Evolutionary conservation across 2,888 invertebrate genomes (phyloP).

Genomic region (Acanthacorydalis orientalis): DNA sequence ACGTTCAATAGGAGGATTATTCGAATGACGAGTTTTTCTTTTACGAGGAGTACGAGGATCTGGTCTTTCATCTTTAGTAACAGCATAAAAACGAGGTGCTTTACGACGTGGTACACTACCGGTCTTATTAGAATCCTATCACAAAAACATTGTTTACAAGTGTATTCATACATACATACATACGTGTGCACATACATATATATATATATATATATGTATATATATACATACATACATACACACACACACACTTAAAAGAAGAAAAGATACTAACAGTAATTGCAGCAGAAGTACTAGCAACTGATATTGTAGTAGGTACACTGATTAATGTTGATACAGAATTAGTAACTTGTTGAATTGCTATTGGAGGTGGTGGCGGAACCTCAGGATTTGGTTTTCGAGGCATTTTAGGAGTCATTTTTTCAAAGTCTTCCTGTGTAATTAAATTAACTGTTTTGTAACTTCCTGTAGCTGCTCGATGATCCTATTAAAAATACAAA

Average conservation of each 20-base stretch:
- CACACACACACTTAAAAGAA: background rate
- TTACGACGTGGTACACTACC: constrained; percentile 24
- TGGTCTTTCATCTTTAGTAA: constrained; percentile 58
- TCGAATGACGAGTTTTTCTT: constrained; percentile 80
- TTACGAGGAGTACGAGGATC: constrained; percentile 60
- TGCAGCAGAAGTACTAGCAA: too few relatives aligned
- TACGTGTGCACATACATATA: too few relatives aligned
- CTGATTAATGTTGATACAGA: background rate
- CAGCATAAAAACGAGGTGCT: constrained; percentile 85
- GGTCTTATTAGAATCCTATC: background rate
- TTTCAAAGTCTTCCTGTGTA: constrained; percentile 75
- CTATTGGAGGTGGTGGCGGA: constrained; percentile 67
- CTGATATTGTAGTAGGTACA: background rate
- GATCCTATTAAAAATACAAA: constrained; percentile 19
- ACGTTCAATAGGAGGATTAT: constrained; percentile 85
- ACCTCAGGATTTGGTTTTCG: constrained; percentile 53
- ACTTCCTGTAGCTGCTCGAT: constrained; percentile 31
- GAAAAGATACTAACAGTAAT: background rate
- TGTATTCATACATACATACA: too few relatives aligned
- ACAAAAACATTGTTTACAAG: background rate
- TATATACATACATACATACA: too few relatives aligned
- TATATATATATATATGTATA: too few relatives aligned
- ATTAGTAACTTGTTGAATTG: constrained; percentile 12
- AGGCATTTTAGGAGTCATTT: constrained; percentile 47
- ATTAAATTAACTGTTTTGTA: constrained; percentile 82